Evolutionary conservation across 2,888 invertebrate species (phyloP).

Genomic region (Diarsia rubi): DNA sequence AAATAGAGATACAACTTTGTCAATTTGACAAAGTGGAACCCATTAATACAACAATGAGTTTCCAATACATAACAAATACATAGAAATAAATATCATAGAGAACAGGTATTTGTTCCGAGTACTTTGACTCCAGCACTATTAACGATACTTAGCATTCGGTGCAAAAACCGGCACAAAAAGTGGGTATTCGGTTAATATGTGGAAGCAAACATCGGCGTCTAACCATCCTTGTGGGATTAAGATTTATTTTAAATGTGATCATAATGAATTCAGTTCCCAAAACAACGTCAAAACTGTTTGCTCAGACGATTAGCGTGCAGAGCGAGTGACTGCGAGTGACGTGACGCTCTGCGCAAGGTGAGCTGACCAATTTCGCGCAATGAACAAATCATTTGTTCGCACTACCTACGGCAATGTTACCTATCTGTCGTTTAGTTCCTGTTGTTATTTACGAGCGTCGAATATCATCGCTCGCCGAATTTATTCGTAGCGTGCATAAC

Average conservation of each 20-base stretch:
- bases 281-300: slow-evolving; percentile 77
- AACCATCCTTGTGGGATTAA: slow-evolving; percentile 53
- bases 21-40: slow-evolving; percentile 43
- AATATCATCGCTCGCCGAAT: slow-evolving; percentile 46
- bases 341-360: slow-evolving; percentile 80
- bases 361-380: slow-evolving; percentile 79
- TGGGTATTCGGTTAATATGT: slow-evolving; percentile 58
- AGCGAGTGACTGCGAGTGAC: slow-evolving; percentile 83
- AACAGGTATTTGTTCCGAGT: slow-evolving; percentile 52
- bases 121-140: slow-evolving; percentile 56
- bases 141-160: slow-evolving; percentile 51
- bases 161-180: slow-evolving; percentile 63
- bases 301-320: slow-evolving; percentile 78
- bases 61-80: slow-evolving; percentile 38
- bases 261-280: slow-evolving; percentile 61
- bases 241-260: slow-evolving; percentile 52
- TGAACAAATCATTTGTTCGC: slow-evolving; percentile 73
- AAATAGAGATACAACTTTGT: slow-evolving; percentile 20
- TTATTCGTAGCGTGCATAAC: slow-evolving; percentile 65
- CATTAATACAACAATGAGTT: slow-evolving; percentile 43
- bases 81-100: slow-evolving; percentile 40
- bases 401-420: slow-evolving; percentile 69
- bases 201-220: slow-evolving; percentile 43
- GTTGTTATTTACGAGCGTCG: slow-evolving; percentile 55
- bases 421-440: slow-evolving; percentile 63